Evolutionary conservation across 2,797 vertebrate species (phyloP).

Genomic region (Vultur gryphus): DNA sequence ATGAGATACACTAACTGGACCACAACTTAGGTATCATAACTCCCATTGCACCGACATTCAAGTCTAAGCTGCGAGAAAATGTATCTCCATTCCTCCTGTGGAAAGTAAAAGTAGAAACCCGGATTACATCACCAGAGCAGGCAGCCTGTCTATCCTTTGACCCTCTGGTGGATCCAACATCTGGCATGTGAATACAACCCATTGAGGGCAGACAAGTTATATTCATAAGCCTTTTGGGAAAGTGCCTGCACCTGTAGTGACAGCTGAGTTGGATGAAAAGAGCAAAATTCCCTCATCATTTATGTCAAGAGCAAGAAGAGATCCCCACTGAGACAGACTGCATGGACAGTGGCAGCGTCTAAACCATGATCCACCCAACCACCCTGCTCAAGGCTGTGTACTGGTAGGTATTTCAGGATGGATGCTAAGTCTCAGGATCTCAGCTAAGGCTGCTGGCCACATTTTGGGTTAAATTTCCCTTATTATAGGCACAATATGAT

Average conservation of each 20-base stretch:
- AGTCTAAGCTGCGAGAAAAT: neutral
- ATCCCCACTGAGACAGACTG: neutral
- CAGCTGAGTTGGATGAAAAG: neutral
- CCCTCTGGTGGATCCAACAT: rapidly evolving
- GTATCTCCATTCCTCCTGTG: neutral
- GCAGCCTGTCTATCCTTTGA: rapidly evolving
- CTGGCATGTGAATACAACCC: rapidly evolving
- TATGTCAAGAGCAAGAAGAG: neutral
- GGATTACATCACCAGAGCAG: neutral
- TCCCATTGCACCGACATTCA: rapidly evolving
- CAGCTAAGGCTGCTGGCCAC: neutral
- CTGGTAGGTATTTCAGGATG: neutral
- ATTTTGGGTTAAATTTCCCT: neutral
- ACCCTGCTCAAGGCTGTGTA: rapidly evolving
- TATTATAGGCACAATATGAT: neutral
- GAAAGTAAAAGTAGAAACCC: neutral
- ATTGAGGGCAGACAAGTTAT: rapidly evolving
- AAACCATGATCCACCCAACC: neutral
- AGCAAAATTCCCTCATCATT: rapidly evolving
- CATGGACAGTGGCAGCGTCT: neutral
- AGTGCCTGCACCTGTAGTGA: neutral
- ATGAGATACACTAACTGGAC: too few relatives aligned
- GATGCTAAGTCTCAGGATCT: neutral
- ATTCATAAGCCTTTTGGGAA: neutral
- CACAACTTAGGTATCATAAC: rapidly evolving